phyloP scores from a whole-genome alignment of 37 sponge, comb jelly and placozoan genomes.

The Bolinopsis microptera region DNA sequence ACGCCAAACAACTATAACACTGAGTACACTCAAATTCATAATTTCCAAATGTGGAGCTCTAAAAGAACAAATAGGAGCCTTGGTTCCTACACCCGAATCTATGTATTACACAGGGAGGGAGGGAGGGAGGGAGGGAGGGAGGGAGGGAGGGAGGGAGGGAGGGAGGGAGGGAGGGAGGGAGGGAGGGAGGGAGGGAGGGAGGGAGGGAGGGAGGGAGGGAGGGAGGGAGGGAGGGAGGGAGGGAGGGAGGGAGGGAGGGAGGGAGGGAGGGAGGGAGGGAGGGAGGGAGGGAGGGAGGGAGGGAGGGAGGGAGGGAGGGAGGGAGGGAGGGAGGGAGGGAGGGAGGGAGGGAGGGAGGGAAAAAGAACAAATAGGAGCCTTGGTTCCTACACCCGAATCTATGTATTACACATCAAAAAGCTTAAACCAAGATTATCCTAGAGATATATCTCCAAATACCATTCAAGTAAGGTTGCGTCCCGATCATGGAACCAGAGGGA shows the following conservation, averaged over 20 bases:
- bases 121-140: not conserved
- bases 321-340: not conserved
- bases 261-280: not conserved
- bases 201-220: not conserved
- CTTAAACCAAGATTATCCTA: no score
- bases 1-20: no score
- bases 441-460: no score
- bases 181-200: not conserved
- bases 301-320: not conserved
- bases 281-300: not conserved
- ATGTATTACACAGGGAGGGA: not conserved
- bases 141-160: not conserved
- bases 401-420: no score
- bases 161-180: not conserved
- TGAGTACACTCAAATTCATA: no score
- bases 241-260: not conserved
- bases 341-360: not conserved
- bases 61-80: no score
- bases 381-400: no score
- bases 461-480: no score
- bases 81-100: no score
- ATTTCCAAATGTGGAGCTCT: no score
- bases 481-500: no score
- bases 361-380: no score
- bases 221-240: not conserved